These are phyloP conservation scores for Cloeon dipterum DNA, from an alignment of 2,888 invertebrate species.

Conservation along the genomic window DNA sequence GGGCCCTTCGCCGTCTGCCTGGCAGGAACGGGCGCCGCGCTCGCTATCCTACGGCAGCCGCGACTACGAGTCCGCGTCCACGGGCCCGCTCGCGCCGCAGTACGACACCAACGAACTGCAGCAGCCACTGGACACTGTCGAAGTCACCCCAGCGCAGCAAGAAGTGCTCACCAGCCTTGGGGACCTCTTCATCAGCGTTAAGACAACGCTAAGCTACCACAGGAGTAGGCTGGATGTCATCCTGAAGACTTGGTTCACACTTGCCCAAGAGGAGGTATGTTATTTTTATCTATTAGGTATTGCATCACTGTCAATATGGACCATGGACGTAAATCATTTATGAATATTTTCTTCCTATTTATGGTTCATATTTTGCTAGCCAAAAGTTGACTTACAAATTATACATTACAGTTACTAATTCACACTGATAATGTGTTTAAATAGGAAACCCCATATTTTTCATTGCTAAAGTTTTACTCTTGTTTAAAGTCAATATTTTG, in stretches of 20 bases:
- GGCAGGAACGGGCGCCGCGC: constrained; percentile 12
- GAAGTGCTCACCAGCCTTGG: constrained; percentile 41
- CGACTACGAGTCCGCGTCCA: constrained; percentile 7
- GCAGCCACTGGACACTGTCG: constrained; percentile 9
- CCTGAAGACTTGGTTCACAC: constrained; percentile 85
- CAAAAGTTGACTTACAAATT: too few relatives aligned
- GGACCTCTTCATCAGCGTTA: constrained; percentile 87
- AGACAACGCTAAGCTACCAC: constrained; percentile 79
- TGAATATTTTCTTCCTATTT: too few relatives aligned
- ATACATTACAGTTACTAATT: too few relatives aligned
- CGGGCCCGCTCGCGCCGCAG: background rate
- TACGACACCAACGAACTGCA: background rate
- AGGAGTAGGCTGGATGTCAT: constrained; percentile 61
- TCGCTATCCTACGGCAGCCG: constrained; percentile 9
- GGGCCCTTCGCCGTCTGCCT: constrained; percentile 11
- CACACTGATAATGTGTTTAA: too few relatives aligned
- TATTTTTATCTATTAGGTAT: too few relatives aligned
- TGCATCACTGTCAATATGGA: too few relatives aligned
- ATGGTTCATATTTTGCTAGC: too few relatives aligned
- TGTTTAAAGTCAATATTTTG: too few relatives aligned
- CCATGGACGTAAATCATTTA: too few relatives aligned
- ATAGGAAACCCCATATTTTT: too few relatives aligned
- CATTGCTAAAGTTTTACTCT: too few relatives aligned
- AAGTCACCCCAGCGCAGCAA: constrained; percentile 13
- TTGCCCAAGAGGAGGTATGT: constrained; percentile 73